These are phyloP conservation scores for Vireo altiloquus DNA, from an alignment of 2,113 vertebrate species.

Conservation along the genomic window DNA sequence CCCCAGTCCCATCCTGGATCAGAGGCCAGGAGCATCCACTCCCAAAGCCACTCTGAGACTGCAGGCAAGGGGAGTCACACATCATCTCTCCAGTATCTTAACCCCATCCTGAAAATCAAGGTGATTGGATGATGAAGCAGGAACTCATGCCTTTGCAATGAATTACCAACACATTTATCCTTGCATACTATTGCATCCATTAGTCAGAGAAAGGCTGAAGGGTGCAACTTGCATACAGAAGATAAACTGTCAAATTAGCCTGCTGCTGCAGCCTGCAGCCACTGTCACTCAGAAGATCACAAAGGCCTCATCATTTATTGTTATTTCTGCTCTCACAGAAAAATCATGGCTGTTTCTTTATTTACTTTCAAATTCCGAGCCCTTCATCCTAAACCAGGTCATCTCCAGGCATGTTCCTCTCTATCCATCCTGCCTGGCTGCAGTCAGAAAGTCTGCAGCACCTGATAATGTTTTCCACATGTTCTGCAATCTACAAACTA, in stretches of 20 bases:
- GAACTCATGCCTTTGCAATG: neutral
- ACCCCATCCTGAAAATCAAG: neutral
- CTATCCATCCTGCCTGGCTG: slow-evolving; percentile 41
- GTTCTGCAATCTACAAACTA: slow-evolving; percentile 60
- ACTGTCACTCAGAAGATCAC: slow-evolving; percentile 8
- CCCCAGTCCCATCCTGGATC: neutral
- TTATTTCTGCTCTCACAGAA: neutral
- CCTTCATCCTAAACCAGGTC: slow-evolving; percentile 62
- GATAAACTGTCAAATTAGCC: slow-evolving; percentile 19
- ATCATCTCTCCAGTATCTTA: neutral
- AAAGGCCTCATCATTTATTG: neutral
- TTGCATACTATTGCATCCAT: neutral
- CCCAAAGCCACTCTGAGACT: neutral
- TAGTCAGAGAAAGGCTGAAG: slow-evolving; percentile 16
- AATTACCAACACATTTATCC: neutral
- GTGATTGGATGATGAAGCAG: neutral
- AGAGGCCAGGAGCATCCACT: neutral
- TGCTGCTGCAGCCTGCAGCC: neutral
- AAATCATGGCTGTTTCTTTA: neutral
- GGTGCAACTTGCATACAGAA: neutral
- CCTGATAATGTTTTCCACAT: slow-evolving; percentile 63
- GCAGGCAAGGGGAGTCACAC: neutral
- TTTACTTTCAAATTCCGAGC: slow-evolving; percentile 68
- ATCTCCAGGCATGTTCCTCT: slow-evolving; percentile 47
- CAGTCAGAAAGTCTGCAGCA: slow-evolving; percentile 66